These are phyloP conservation scores for Papilio dardanus DNA, from an alignment of 1,140 invertebrate species.

Conservation along the genomic window DNA sequence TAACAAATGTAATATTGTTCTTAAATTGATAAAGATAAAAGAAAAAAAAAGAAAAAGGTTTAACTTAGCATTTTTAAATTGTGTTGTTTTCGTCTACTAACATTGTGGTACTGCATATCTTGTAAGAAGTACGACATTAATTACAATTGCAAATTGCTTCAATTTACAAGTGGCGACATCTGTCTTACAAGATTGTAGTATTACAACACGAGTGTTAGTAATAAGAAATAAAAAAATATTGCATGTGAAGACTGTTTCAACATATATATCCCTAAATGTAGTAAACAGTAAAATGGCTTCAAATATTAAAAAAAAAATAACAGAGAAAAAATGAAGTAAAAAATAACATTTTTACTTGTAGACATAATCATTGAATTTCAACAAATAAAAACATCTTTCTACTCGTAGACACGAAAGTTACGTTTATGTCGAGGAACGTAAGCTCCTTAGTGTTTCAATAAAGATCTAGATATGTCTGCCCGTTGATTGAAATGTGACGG, in stretches of 20 bases:
- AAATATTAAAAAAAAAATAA: too few relatives aligned
- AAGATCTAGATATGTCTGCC: constrained; percentile 26
- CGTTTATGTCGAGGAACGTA: background rate
- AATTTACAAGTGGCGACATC: constrained; percentile 12
- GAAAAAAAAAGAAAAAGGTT: background rate
- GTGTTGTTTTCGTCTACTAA: background rate
- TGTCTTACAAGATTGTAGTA: constrained; percentile 28
- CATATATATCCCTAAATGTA: background rate
- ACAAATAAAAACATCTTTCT: background rate
- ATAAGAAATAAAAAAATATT: background rate
- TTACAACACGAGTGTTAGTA: constrained; percentile 16
- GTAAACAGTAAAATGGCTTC: too few relatives aligned
- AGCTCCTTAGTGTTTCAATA: constrained; percentile 34
- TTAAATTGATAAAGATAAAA: background rate
- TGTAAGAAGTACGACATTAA: background rate
- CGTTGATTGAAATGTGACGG: constrained; percentile 31
- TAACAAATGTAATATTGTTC: too few relatives aligned
- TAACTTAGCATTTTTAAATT: background rate
- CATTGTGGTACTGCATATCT: background rate
- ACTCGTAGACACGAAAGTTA: background rate
- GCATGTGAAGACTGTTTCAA: background rate
- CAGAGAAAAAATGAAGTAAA: background rate
- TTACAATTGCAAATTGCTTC: constrained; percentile 34
- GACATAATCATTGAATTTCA: background rate
- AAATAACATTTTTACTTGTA: background rate